Base-by-base conservation (phyloP, 2,113 vertebrate species). In the Vulpes ferrilata region DNA sequence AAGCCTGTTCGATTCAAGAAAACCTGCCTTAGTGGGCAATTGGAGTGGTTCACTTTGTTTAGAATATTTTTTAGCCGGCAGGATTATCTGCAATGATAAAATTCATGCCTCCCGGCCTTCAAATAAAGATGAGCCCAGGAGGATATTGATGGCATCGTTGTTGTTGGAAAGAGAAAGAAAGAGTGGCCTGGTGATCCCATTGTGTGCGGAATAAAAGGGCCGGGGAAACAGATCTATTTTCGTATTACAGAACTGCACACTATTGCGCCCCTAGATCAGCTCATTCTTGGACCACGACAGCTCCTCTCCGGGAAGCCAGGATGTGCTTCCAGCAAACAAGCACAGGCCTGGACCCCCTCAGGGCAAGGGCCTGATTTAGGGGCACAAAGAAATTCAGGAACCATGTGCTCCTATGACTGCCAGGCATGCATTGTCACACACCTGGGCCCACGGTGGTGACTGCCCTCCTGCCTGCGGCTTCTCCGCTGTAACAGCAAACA, bases 81-180 rank as follows among this genome's bases (percentile, higher is more conserved):
- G 94, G 96, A 97, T 91, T 97, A 97, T n/a, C 98, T 96, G 90
- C 96, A 95, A 96, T 87, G 97, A 98, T 98, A 98, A 98, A 98
- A 98, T 91, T 96, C 94, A 95, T 93, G 78, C 95, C 60, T 90
- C 82, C 97, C 97, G 87, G 95, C 85, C 84, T 85, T 71, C 81
- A 95, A 57, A 98, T 96, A 98, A 98, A 98, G 97, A 83, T 76
- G 60, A 98, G 97, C 95, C 98, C 88, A 84, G 96, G 88, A 98
- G 98, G 92, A 96, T 64, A 98, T 88, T 97, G 96, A 98, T 97
- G 98, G 97, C 94, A 96, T 93, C 94, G 98, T 98, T 98, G 98
- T 98, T 98, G 97, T 94, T 74, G 65, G 38, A 94, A 65, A 97
- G 90, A 64, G 95, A 98, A 0, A 91, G 91, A 94, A 80, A 94